These are phyloP conservation scores for Columba janthina DNA, from an alignment of 2,113 vertebrate genomes.

Conservation along the genomic window DNA sequence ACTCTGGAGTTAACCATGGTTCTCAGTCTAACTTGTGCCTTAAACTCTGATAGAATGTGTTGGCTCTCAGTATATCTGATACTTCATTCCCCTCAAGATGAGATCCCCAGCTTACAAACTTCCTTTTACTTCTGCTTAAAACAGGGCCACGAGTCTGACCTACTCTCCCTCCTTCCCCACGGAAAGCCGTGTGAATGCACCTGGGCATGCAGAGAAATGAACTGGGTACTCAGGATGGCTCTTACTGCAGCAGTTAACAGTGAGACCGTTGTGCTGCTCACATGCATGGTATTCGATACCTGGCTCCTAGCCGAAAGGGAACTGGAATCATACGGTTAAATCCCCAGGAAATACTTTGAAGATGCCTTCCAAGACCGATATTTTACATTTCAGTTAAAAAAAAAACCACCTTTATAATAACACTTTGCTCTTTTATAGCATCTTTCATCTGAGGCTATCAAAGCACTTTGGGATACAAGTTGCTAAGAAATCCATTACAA, in stretches of 20 bases:
- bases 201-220: not conserved
- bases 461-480: not conserved
- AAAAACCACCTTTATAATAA: not conserved
- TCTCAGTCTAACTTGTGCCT: not conserved
- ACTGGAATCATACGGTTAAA: not conserved
- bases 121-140: not conserved
- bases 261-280: not conserved
- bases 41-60: not conserved
- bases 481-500: slow-evolving; percentile 31
- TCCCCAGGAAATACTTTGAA: not conserved
- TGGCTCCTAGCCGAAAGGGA: not conserved
- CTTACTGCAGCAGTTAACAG: not conserved
- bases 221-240: not conserved
- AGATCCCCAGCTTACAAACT: not conserved
- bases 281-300: not conserved
- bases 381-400: not conserved
- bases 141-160: not conserved
- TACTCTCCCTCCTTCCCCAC: not conserved
- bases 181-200: not conserved
- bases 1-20: not conserved
- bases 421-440: slow-evolving; percentile 4
- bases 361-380: not conserved
- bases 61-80: not conserved
- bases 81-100: not conserved
- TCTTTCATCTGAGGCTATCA: slow-evolving; percentile 35